Evolutionary conservation across 2,888 invertebrate genomes (phyloP), one percentile per base, ranked within the genome.

Genomic region (Amphipyra tragopoginis): DNA sequence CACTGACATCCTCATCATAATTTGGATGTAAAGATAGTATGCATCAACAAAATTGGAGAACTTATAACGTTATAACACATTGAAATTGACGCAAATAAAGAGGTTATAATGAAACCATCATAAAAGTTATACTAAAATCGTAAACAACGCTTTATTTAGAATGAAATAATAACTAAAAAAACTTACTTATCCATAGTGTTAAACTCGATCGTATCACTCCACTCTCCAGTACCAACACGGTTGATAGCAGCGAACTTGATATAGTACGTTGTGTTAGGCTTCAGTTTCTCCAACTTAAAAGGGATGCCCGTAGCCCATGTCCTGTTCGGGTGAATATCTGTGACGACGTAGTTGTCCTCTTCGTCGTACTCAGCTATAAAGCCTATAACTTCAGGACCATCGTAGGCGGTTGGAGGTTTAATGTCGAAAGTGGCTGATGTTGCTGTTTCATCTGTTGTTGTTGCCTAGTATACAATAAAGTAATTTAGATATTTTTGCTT

Each of bases 201-300:
- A 72, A 93, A 92, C 13, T 68, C 54, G 6, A 84, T 43, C 14
- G 55, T 64, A 1, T 86, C 80, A 38, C 85, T 86, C 89, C 89
- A 93, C 1, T 68, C 62, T 0, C 94, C 91, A 5, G 74, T 63
- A 0, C 93, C 93, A 5, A 92, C 92, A 44, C 81, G 82, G 52
- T 93, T 94, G 9, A 90, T 77, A 0, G 93, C 92, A 9, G 92
- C 91, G 58, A 94, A 93, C 56, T 75, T 89, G 2, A 92, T 82
- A 10, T 62, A 71, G 65, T 94, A 93, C 7, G 81, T 86, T 0
- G 90, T 90, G 13, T 87, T 88, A 0, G 93, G 87, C 55, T 82
- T 89, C 48, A 94, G 68, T 60, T 84, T 88, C 5, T 91, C 89
- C 44, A 94, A 72, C 48, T 80, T 91, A 53, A 79, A 90, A 0